Conservation (phyloP, 2,797 vertebrate species). For the Myotis myotis region DNA sequence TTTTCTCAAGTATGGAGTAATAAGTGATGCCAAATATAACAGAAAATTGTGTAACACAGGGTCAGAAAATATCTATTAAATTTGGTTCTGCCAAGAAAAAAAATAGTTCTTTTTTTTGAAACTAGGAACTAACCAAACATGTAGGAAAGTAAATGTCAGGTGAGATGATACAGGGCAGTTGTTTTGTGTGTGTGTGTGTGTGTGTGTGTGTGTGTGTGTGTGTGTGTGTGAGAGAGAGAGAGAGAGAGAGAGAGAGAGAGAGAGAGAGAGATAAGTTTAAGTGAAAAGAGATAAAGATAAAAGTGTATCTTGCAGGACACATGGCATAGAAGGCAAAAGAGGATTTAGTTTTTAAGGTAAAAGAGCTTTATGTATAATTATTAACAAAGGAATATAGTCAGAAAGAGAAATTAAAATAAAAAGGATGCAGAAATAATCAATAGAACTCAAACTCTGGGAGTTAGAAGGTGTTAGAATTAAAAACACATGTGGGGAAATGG, state of each 20-base stretch:
- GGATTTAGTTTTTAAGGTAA: not conserved
- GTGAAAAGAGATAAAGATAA: not conserved
- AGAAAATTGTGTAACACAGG: not conserved
- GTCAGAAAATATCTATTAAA: not conserved
- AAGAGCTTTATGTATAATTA: not conserved
- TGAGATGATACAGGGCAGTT: not conserved
- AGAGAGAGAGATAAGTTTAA: not conserved
- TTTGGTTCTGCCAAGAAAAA: not conserved
- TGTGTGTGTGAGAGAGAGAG: not conserved
- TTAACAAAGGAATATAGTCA: not conserved
- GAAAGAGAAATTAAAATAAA: not conserved
- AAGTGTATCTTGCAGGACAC: not conserved
- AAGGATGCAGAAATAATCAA: not conserved
- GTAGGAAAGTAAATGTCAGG: not conserved
- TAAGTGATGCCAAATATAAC: slow-evolving; percentile 6
- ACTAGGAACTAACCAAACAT: not conserved
- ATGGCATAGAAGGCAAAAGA: not conserved
- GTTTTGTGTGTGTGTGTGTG: not conserved
- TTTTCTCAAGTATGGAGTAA: not conserved
- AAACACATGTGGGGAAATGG: not conserved
- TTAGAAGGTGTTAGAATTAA: not conserved
- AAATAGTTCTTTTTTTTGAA: not conserved
- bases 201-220: not conserved
- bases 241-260: too few relatives aligned
- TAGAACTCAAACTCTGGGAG: not conserved